These are phyloP conservation scores for Drosophila azteca DNA, from an alignment of 1,140 invertebrate genomes.

Conservation along the genomic window DNA sequence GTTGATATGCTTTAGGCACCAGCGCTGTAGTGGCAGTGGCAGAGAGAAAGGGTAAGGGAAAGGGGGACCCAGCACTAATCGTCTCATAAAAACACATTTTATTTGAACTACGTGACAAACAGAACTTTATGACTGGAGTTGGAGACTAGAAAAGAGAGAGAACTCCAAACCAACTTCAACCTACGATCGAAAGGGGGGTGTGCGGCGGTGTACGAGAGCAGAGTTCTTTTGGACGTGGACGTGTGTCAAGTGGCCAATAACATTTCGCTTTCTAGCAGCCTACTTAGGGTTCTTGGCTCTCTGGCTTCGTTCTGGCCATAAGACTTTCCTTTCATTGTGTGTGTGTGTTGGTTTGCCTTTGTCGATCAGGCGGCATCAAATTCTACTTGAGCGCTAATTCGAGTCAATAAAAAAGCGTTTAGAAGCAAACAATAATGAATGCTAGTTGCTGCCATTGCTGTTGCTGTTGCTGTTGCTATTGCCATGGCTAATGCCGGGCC, in stretches of 20 bases:
- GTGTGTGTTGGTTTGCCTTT: background rate
- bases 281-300: slow-evolving; percentile 31
- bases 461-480: background rate
- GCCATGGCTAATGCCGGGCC: background rate
- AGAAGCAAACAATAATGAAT: slow-evolving; percentile 50
- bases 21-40: too few relatives aligned
- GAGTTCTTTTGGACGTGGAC: slow-evolving; percentile 41
- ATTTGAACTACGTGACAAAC: slow-evolving; percentile 72
- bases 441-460: slow-evolving; percentile 35
- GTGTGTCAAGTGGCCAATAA: slow-evolving; percentile 51
- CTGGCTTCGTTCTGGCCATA: slow-evolving; percentile 33
- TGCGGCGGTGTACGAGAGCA: background rate
- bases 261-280: slow-evolving; percentile 75
- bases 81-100: slow-evolving; percentile 79
- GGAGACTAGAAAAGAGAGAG: slow-evolving; percentile 18
- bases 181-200: background rate
- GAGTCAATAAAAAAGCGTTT: slow-evolving; percentile 77
- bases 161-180: background rate
- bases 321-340: slow-evolving; percentile 58
- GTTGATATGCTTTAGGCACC: slow-evolving; percentile 70
- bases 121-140: slow-evolving; percentile 52
- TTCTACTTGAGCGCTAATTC: slow-evolving; percentile 74
- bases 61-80: slow-evolving; percentile 59
- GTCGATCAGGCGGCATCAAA: slow-evolving; percentile 62
- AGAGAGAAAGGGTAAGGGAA: slow-evolving; percentile 8